These are phyloP conservation scores for Phallusia fumigata DNA, from an alignment of 23 tunicate species.

Conservation along the genomic window DNA sequence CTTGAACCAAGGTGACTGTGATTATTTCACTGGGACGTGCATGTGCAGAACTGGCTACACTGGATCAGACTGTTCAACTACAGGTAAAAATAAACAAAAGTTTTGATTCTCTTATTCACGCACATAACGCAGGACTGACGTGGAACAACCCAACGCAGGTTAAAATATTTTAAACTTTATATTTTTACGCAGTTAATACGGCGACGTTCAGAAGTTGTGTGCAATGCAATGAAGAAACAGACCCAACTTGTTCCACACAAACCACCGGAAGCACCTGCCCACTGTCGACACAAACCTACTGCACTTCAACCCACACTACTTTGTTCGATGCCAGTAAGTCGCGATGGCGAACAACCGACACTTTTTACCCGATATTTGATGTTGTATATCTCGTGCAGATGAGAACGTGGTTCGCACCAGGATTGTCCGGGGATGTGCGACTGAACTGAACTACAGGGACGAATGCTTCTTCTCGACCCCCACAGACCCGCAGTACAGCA, in stretches of 20 bases:
- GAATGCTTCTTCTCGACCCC: slow-evolving; percentile 25
- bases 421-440: slow-evolving; percentile 19
- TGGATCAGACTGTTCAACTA: slow-evolving; percentile 32
- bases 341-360: background rate
- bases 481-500: background rate
- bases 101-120: no score
- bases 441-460: background rate
- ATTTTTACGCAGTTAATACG: background rate
- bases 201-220: slow-evolving; percentile 22
- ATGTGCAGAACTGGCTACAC: slow-evolving; percentile 33
- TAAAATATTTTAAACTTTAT: background rate
- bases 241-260: slow-evolving; percentile 19
- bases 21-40: slow-evolving; percentile 28
- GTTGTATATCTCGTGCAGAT: background rate
- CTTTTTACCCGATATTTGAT: background rate
- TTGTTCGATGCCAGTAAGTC: slow-evolving; percentile 19
- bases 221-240: slow-evolving; percentile 23
- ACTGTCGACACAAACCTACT: background rate
- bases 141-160: no score
- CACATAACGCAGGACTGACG: no score
- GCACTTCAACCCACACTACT: slow-evolving; percentile 18
- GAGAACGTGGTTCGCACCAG: slow-evolving; percentile 15
- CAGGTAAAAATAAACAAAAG: no score
- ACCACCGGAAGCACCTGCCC: slow-evolving; percentile 28
- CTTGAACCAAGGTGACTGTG: slow-evolving; percentile 14